These are phyloP conservation scores for Chrysodeixis includens DNA, from an alignment of 2,888 invertebrate genomes.

Conservation along the genomic window DNA sequence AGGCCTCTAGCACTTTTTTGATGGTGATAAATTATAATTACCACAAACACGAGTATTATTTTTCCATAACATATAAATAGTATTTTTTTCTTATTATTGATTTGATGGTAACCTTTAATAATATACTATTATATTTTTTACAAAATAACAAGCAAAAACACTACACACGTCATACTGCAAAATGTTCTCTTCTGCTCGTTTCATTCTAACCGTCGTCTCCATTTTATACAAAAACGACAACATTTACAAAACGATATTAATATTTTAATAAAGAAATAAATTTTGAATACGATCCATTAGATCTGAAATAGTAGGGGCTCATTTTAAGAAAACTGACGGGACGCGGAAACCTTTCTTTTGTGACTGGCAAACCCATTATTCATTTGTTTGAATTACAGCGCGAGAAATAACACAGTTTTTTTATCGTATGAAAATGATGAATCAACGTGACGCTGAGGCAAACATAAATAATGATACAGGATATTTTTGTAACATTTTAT, in stretches of 20 bases:
- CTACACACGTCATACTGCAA: too few species aligned
- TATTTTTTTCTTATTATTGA: too few species aligned
- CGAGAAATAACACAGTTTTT: conserved; percentile 65
- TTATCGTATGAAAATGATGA: conserved; percentile 75
- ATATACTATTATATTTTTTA: too few species aligned
- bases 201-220: too few species aligned
- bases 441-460: conserved; percentile 58
- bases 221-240: too few species aligned
- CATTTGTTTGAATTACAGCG: conserved; percentile 68
- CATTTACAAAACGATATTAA: not conserved
- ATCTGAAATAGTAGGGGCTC: conserved; percentile 1
- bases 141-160: too few species aligned
- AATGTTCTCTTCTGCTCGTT: too few species aligned
- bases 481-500: conserved; percentile 61
- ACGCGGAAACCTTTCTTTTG: conserved; percentile 48
- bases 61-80: too few species aligned
- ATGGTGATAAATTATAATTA: too few species aligned
- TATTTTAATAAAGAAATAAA: not conserved
- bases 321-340: conserved; percentile 12
- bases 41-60: too few species aligned
- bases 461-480: conserved; percentile 64
- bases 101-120: too few species aligned
- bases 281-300: not conserved
- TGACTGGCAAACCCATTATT: conserved; percentile 63
- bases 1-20: too few species aligned